A percentile compares a stretch with the other conserved stretches of the same genome.
phyloP scores from a whole-genome alignment of 2,113 vertebrate species.

The Phocoena sinus region DNA sequence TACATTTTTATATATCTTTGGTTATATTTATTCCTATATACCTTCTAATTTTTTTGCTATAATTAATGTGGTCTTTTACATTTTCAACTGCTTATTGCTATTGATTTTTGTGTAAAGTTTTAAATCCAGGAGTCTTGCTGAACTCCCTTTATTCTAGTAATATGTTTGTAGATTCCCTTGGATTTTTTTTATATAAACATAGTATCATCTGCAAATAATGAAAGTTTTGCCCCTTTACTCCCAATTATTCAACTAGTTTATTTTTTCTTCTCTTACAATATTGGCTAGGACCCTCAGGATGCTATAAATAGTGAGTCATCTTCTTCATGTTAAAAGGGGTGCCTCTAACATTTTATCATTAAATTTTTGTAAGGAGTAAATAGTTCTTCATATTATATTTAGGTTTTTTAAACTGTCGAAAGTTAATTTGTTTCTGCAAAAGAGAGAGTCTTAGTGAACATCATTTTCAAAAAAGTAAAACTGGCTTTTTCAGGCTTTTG shows the following conservation, averaged over 20 bases:
- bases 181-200: neutral
- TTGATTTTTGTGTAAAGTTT: neutral
- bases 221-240: neutral
- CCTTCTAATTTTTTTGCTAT: neutral
- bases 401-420: neutral
- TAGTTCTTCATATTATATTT: neutral
- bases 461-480: neutral
- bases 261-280: conserved; percentile 56
- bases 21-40: neutral
- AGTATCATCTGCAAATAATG: neutral
- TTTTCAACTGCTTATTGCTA: neutral
- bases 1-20: neutral
- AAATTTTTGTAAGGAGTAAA: neutral
- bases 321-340: neutral
- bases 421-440: neutral
- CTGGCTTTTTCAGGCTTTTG: neutral
- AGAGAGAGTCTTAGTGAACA: neutral
- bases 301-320: neutral
- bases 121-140: neutral
- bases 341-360: neutral
- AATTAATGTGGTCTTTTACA: neutral
- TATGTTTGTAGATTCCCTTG: neutral
- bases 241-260: conserved; percentile 8
- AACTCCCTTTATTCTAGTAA: neutral
- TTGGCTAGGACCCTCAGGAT: conserved; percentile 9